Evolutionary conservation across 2,888 invertebrate species (phyloP).

Genomic region (Caenorhabditis becei): DNA sequence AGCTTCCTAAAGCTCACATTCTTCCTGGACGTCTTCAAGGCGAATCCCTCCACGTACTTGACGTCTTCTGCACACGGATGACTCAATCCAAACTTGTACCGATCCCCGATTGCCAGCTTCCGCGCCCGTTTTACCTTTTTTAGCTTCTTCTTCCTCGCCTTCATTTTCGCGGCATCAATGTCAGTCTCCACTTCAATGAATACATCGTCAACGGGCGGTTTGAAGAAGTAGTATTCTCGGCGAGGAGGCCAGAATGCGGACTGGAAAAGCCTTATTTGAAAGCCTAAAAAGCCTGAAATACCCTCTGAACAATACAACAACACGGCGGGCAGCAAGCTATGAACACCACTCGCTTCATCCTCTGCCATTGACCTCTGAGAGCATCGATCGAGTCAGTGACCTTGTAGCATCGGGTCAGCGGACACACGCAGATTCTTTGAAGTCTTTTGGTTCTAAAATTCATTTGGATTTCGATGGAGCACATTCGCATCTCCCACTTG

Average conservation of each 20-base stretch:
- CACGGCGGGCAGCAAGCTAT: slow-evolving; percentile 69
- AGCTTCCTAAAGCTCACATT: slow-evolving; percentile 50
- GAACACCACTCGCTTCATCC: slow-evolving; percentile 48
- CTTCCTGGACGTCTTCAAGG: slow-evolving; percentile 53
- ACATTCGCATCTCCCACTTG: slow-evolving; percentile 18
- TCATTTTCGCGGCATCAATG: slow-evolving; percentile 27
- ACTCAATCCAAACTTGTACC: slow-evolving; percentile 62
- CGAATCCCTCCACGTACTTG: slow-evolving; percentile 61
- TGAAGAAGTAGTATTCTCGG: slow-evolving; percentile 73
- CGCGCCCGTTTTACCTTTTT: slow-evolving; percentile 44
- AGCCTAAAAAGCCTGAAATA: no score
- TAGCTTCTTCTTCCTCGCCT: slow-evolving; percentile 29
- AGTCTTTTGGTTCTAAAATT: slow-evolving; percentile 20
- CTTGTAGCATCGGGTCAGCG: slow-evolving; percentile 31
- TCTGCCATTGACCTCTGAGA: slow-evolving; percentile 18
- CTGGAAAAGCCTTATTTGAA: no score
- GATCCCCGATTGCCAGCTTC: slow-evolving; percentile 19
- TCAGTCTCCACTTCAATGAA: slow-evolving; percentile 25
- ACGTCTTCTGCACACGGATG: slow-evolving; percentile 70
- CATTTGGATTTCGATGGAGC: no score
- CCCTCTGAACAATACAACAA: slow-evolving; percentile 52
- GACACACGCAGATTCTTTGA: slow-evolving; percentile 52
- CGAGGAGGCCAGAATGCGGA: slow-evolving; percentile 76
- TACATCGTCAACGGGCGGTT: slow-evolving; percentile 37
- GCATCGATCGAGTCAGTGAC: slow-evolving; percentile 29